These are phyloP conservation scores for Agraylea sexmaculata DNA, from an alignment of 1,140 invertebrate species.

Conservation along the genomic window DNA sequence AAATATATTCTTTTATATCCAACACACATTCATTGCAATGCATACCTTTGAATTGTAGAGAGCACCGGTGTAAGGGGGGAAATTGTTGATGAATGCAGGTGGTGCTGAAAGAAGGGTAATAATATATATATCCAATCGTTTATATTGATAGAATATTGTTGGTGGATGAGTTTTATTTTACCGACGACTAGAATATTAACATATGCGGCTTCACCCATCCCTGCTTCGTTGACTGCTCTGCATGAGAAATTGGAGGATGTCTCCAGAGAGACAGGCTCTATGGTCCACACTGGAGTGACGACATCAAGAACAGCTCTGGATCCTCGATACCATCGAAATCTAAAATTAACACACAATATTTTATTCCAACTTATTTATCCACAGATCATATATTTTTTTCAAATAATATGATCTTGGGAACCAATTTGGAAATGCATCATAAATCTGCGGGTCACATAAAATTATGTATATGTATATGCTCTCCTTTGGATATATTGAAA, in stretches of 20 bases:
- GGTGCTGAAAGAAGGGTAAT: slow-evolving; percentile 50
- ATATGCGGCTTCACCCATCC: slow-evolving; percentile 58
- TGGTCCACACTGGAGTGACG: slow-evolving; percentile 59
- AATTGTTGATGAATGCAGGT: slow-evolving; percentile 72
- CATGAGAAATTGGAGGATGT: slow-evolving; percentile 80
- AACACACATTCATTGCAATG: no score
- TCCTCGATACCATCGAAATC: slow-evolving; percentile 70
- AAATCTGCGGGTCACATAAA: no score
- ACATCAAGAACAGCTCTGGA: slow-evolving; percentile 58
- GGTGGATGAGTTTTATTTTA: slow-evolving; percentile 30
- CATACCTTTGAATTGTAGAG: slow-evolving; percentile 51
- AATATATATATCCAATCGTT: background rate
- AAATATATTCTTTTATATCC: no score
- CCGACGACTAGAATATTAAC: slow-evolving; percentile 66
- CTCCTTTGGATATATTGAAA: no score
- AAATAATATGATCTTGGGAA: background rate
- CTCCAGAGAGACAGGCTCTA: slow-evolving; percentile 68
- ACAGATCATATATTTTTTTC: background rate
- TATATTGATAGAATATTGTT: slow-evolving; percentile 13
- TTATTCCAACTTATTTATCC: background rate
- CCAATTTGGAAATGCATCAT: no score
- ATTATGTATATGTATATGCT: no score
- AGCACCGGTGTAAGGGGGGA: slow-evolving; percentile 69
- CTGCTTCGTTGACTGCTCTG: slow-evolving; percentile 68
- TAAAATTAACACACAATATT: slow-evolving; percentile 21